A percentile compares a stretch with the other conserved stretches of the same genome.
These are phyloP conservation scores for Anniella stebbinsi DNA, from an alignment of 2,797 vertebrate genomes.

Conservation along the genomic window DNA sequence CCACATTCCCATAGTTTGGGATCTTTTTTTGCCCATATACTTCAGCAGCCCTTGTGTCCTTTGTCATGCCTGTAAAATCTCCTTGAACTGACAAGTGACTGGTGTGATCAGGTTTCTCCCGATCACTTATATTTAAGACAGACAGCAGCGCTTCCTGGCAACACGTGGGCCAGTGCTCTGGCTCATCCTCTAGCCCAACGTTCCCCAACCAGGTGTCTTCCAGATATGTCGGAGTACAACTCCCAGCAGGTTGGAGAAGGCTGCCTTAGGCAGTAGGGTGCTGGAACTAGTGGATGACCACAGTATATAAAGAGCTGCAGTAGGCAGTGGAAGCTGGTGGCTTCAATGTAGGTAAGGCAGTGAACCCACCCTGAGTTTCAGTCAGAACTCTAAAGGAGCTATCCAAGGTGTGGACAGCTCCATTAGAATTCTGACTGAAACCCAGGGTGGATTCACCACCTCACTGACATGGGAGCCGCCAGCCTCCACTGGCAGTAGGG, in stretches of 20 bases:
- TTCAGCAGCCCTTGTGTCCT: neutral
- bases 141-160: neutral
- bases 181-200: neutral
- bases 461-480: too few species aligned
- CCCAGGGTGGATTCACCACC: too few species aligned
- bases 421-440: too few species aligned
- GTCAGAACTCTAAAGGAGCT: too few species aligned
- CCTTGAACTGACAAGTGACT: neutral
- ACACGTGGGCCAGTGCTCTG: neutral
- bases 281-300: neutral
- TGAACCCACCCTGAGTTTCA: neutral
- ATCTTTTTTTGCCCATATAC: neutral
- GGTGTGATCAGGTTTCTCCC: neutral
- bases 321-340: neutral
- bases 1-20: neutral
- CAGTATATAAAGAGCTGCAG: neutral
- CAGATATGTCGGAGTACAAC: neutral
- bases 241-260: too few species aligned
- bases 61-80: neutral
- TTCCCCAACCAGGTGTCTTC: neutral
- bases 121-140: neutral
- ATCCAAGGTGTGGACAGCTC: too few species aligned
- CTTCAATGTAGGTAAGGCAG: neutral
- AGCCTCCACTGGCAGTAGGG: neutral
- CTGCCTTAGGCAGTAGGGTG: neutral